phyloP scores from a whole-genome alignment of 2,797 vertebrate species.

The Remorina albescens region DNA sequence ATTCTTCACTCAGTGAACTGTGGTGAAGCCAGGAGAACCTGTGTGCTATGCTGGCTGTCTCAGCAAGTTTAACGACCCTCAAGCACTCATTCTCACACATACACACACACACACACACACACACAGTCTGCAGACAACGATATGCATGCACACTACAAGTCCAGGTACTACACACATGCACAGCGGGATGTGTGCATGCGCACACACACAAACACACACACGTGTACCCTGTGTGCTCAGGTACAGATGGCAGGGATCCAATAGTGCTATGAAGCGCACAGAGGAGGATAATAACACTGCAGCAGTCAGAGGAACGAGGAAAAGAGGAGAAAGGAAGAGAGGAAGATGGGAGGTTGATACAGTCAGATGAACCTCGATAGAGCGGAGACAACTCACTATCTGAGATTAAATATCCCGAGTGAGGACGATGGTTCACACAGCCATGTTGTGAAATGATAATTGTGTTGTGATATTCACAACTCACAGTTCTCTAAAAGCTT shows the following conservation, averaged over 20 bases:
- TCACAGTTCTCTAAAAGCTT: slow-evolving; percentile 29
- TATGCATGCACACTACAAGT: not conserved
- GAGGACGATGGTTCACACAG: not conserved
- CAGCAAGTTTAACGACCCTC: slow-evolving; percentile 74
- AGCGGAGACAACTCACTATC: slow-evolving; percentile 33
- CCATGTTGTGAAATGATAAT: slow-evolving; percentile 12
- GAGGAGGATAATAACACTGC: slow-evolving; percentile 67
- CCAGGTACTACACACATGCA: no score
- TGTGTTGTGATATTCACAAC: slow-evolving; percentile 11
- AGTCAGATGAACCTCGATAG: slow-evolving; percentile 25
- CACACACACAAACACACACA: not conserved
- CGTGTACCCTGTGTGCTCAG: slow-evolving; percentile 27
- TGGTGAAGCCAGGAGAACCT: slow-evolving; percentile 65
- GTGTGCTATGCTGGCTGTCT: slow-evolving; percentile 65
- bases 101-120: slow-evolving; percentile 22
- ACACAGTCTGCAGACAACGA: not conserved
- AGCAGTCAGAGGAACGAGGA: slow-evolving; percentile 37
- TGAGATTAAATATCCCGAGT: not conserved
- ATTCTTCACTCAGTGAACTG: slow-evolving; percentile 77
- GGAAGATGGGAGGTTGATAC: slow-evolving; percentile 37
- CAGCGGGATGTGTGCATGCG: no score
- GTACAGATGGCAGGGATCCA: slow-evolving; percentile 67
- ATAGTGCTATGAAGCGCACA: slow-evolving; percentile 61
- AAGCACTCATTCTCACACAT: slow-evolving; percentile 43
- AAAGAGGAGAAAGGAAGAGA: slow-evolving; percentile 28